Base-by-base conservation (phyloP, 2,888 invertebrate species). In the Lepidonotus clava region DNA sequence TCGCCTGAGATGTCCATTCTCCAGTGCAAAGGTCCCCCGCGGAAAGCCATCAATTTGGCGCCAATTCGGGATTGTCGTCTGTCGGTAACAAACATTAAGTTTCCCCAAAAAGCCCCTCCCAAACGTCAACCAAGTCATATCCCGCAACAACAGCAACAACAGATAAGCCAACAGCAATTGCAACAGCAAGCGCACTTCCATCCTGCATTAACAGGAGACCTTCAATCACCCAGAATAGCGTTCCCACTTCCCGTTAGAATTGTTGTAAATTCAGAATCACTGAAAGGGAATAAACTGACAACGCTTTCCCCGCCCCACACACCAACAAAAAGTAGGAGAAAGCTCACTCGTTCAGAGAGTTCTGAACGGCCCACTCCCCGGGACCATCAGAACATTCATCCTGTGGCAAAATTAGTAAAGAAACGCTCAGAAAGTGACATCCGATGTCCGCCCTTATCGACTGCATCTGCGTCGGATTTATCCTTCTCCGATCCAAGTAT, bases 31-130 rank as follows among this genome's bases (percentile, higher is more conserved):
- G 46, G 32, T 2, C 28, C 18, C 4, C 80, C 80, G 11, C 21
- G 80, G 41, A 80, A 80, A 32, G 80, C 80, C 4, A 28, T 80
- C 41, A 80, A 80, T 28, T 28, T 80, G 80, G 51, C 80, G 28
- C 80, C 80, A 24, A 51, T 80, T 4, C 80, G 80, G 5, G 80
- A 80, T 28, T 80, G 80, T 41, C 80, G 80, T 5, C 46, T 80
- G n/a, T 24, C 80, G 11, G 80, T 80, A 11, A 80, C 21, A 5
- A 80, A 41, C 80, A 80, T 80, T 28, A 18, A 46, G 14, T 80
- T 80, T 28, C 80, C 80, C 1, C 80, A 80, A 18, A 24, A 24
- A 1, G 28, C 14, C 4, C 80, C 41, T 1, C 80, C 80, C 2
- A 80, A n/a, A 46, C 80, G 80, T 24, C 80, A 80, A 28, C 46